Base-by-base conservation (phyloP, 2,113 vertebrate genomes). In the Osmerus eperlanus region DNA sequence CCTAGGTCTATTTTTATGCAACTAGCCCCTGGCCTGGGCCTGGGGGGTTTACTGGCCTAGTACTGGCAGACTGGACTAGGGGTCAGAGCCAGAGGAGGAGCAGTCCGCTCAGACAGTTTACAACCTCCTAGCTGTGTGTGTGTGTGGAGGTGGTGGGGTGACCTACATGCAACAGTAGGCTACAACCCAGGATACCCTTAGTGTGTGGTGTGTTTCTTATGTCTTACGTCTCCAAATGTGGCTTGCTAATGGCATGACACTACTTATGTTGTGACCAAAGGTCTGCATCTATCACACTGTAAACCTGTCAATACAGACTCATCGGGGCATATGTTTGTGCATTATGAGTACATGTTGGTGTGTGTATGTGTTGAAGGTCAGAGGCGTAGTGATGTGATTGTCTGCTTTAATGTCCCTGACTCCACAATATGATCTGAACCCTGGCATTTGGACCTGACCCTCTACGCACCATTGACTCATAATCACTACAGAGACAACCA, bases 91-190 rank as follows among this genome's bases (percentile, higher is more conserved):
- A 47, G 41, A 47, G 9, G 41, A 47, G 9, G 41, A 47, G 9
- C 41, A 47, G 41, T 47, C 41, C 2, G 2, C 41, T 47, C 41
- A 36, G 41, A 47, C 41, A 47, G 41, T 47, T 47, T 47, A 47
- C 41, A 47, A 19, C n/a, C n/a, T 59, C 7, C 56, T n/a, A 3
- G 56, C 5, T 59, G 56, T 62, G 68, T 52, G 68, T 59, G 52
- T 25, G 52, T 58, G 29, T 29, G 6, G 47, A 58, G 29, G 29
- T 73, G 21, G 36, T 23, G 25, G 53, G 18, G 68, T 86, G 84
- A 83, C 82, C 81, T 86, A 80, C 67, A 81, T 85, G 82, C 75
- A 68, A 73, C 71, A 70, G 32, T 36, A 21, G 21, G 21, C 21
- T 21, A 66, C 56, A 62, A 12, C 68, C 52, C 25, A 52, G 69